Conservation (phyloP, 2,888 invertebrate genomes). For the Fabriciana adippe region DNA sequence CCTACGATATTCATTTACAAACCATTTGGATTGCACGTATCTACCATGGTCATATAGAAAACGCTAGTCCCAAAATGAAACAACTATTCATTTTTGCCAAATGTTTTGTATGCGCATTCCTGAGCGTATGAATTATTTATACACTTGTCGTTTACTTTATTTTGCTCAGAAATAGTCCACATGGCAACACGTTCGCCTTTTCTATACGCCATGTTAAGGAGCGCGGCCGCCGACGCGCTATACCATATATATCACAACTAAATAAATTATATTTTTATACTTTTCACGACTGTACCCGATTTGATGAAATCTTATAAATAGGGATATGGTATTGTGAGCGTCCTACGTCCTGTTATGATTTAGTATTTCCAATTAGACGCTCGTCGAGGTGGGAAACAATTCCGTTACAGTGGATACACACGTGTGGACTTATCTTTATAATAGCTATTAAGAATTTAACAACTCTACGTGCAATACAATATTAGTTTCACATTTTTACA, state of each 20-base stretch:
- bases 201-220: conserved; percentile 42
- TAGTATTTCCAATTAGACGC: conserved; percentile 51
- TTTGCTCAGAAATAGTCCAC: conserved; percentile 5
- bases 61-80: conserved; percentile 7
- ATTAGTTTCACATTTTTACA: not conserved
- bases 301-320: conserved; percentile 64
- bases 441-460: not conserved
- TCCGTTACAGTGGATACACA: conserved; percentile 55
- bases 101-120: too few species aligned
- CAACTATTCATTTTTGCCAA: conserved; percentile 1
- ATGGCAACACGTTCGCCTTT: conserved; percentile 4
- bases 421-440: conserved; percentile 57
- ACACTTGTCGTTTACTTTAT: too few species aligned
- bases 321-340: conserved; percentile 72
- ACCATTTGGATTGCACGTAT: conserved; percentile 70
- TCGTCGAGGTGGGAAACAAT: conserved; percentile 55
- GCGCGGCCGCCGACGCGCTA: conserved; percentile 53
- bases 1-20: conserved; percentile 74
- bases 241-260: conserved; percentile 74
- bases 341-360: conserved; percentile 42
- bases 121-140: too few species aligned
- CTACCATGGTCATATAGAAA: conserved; percentile 39
- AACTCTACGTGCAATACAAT: not conserved
- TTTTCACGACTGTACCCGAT: conserved; percentile 60
- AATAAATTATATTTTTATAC: conserved; percentile 66